These are phyloP conservation scores for Drosophila formosana DNA, from an alignment of 2,888 invertebrate species.

Conservation along the genomic window DNA sequence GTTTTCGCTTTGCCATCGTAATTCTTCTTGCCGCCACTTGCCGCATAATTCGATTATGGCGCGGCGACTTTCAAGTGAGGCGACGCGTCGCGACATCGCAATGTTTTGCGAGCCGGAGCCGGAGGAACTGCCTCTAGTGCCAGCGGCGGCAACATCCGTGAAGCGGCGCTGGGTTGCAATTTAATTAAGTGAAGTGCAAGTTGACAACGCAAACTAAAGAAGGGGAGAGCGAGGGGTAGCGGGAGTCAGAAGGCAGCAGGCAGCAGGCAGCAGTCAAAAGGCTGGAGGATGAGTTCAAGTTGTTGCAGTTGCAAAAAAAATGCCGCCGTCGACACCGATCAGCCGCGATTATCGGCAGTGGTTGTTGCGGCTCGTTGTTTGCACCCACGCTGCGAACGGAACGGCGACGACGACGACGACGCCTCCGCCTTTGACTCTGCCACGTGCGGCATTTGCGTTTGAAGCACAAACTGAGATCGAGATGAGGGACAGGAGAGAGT, in stretches of 20 bases:
- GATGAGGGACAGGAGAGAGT: conserved; percentile 1
- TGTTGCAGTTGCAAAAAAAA: conserved; percentile 64
- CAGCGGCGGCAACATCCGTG: conserved; percentile 62
- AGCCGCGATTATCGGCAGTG: conserved; percentile 65
- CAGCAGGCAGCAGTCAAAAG: background rate
- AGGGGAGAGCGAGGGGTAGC: background rate
- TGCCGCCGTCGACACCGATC: conserved; percentile 66
- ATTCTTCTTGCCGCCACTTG: conserved; percentile 71
- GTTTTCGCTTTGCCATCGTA: conserved; percentile 73
- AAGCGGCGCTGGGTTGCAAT: conserved; percentile 71
- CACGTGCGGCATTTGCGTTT: conserved; percentile 73
- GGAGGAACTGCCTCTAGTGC: conserved; percentile 36
- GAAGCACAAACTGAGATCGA: conserved; percentile 41
- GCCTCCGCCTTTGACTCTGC: conserved; percentile 25
- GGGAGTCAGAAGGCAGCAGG: background rate
- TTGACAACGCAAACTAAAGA: conserved; percentile 29
- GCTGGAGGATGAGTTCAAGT: conserved; percentile 38
- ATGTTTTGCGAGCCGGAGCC: conserved; percentile 19
- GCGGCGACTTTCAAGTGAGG: conserved; percentile 73
- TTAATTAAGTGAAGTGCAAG: conserved; percentile 78
- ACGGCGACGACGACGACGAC: conserved; percentile 32
- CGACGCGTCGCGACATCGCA: conserved; percentile 19
- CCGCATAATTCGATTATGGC: conserved; percentile 75
- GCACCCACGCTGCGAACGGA: conserved; percentile 57
- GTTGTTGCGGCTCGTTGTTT: conserved; percentile 38